phyloP scores from a whole-genome alignment of 2,888 invertebrate species.

The Pogonocherus hispidulus region DNA sequence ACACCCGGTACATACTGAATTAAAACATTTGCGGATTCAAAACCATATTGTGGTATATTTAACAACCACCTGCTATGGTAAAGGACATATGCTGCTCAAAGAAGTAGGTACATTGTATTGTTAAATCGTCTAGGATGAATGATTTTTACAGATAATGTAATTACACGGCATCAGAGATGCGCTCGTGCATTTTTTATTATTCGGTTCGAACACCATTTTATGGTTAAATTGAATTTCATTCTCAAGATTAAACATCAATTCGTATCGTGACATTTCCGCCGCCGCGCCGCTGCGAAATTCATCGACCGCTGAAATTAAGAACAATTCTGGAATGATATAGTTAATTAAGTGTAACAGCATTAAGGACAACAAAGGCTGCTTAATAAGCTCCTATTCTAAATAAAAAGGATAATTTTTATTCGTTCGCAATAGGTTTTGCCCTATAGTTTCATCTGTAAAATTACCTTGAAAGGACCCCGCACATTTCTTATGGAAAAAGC shows the following conservation, averaged over 20 bases:
- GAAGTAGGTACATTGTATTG: constrained; percentile 39
- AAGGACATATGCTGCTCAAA: constrained; percentile 38
- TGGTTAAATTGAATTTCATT: constrained; percentile 46
- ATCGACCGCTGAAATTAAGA: constrained; percentile 27
- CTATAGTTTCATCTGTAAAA: no score
- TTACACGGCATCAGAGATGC: constrained; percentile 48
- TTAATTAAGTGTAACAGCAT: constrained; percentile 7
- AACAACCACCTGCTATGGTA: background rate
- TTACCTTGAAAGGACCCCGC: no score
- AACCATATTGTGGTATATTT: background rate
- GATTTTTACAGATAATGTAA: constrained; percentile 46
- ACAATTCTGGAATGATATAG: constrained; percentile 5
- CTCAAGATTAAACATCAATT: constrained; percentile 31
- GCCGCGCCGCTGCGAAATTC: constrained; percentile 4
- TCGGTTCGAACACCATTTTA: constrained; percentile 40
- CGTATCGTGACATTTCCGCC: constrained; percentile 29
- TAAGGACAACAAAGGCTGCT: no score
- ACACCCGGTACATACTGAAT: no score
- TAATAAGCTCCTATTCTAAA: no score
- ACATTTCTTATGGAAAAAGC: no score
- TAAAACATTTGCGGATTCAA: background rate
- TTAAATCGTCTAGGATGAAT: constrained; percentile 45
- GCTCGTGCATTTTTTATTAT: constrained; percentile 47
- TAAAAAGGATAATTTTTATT: no score
- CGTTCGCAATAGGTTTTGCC: no score